Percentiles rank a stretch among this genome's conserved stretches.
Evolutionary conservation across 2,113 vertebrate species (phyloP).

Genomic region (Apodemus sylvaticus): DNA sequence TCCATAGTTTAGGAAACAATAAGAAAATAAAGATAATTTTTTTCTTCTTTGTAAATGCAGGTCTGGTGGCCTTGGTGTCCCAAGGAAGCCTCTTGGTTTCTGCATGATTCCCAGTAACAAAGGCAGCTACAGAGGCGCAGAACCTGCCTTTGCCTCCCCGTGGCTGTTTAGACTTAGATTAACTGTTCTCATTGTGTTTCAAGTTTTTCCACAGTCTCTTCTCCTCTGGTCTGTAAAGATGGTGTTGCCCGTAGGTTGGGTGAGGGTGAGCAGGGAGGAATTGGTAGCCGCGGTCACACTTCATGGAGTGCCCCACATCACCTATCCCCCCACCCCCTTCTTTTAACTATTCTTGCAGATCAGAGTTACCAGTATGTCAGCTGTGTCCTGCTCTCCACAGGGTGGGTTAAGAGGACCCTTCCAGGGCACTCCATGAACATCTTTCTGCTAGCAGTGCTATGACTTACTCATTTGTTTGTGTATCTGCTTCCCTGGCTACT

Average conservation of each 20-base stretch:
- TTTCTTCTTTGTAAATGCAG: background rate
- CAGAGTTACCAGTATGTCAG: background rate
- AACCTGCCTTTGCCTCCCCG: accelerated
- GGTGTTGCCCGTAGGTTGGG: background rate
- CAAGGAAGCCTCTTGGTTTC: background rate
- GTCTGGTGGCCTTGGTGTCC: accelerated
- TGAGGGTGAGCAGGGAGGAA: background rate
- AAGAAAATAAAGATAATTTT: background rate
- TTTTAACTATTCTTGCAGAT: background rate
- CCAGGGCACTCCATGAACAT: background rate
- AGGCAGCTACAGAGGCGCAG: background rate
- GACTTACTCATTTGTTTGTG: background rate
- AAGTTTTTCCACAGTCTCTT: background rate
- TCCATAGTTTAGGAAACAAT: background rate
- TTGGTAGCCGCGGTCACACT: background rate
- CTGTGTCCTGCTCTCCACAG: background rate
- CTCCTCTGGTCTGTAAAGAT: background rate
- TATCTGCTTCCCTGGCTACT: background rate
- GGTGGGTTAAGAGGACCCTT: background rate
- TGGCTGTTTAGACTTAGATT: background rate
- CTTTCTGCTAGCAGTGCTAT: background rate
- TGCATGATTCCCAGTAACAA: background rate
- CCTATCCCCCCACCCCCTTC: background rate
- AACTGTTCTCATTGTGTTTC: background rate
- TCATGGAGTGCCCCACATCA: background rate